These are phyloP conservation scores for Cantharis nigra DNA, from an alignment of 2,888 invertebrate species.

Conservation along the genomic window DNA sequence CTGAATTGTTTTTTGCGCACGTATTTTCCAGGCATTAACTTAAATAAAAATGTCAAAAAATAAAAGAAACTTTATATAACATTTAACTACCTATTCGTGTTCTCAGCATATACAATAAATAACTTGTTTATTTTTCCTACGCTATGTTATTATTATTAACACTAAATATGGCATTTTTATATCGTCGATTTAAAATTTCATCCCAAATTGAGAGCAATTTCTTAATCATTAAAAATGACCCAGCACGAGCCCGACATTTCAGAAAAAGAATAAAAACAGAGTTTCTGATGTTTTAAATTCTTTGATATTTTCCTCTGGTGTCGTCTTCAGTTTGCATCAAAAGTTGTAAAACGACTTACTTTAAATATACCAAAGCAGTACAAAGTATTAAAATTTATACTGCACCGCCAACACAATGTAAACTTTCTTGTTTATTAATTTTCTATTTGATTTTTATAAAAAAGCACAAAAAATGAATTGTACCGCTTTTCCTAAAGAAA, in stretches of 20 bases:
- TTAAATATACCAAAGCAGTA: background rate
- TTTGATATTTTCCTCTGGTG: slow-evolving; percentile 11
- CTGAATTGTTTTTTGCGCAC: background rate
- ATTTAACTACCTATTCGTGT: background rate
- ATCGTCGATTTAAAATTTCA: background rate
- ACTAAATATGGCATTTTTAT: background rate
- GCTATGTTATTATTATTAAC: background rate
- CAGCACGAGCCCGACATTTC: background rate
- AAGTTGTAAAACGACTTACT: slow-evolving; percentile 1
- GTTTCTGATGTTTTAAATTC: background rate
- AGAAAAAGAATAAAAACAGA: background rate
- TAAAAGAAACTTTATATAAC: background rate
- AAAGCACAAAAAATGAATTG: no score
- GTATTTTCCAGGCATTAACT: background rate
- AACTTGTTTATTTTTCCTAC: background rate
- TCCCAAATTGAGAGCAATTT: background rate
- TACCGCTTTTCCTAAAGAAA: no score
- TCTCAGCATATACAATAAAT: background rate
- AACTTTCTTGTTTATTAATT: slow-evolving; percentile 7
- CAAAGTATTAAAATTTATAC: background rate
- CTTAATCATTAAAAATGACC: background rate
- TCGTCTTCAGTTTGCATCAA: slow-evolving; percentile 8
- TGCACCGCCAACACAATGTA: background rate
- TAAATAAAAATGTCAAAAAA: background rate
- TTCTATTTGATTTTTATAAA: background rate